Evolutionary conservation across 2,888 invertebrate species (phyloP).

Genomic region (Drosophila vallismaia): DNA sequence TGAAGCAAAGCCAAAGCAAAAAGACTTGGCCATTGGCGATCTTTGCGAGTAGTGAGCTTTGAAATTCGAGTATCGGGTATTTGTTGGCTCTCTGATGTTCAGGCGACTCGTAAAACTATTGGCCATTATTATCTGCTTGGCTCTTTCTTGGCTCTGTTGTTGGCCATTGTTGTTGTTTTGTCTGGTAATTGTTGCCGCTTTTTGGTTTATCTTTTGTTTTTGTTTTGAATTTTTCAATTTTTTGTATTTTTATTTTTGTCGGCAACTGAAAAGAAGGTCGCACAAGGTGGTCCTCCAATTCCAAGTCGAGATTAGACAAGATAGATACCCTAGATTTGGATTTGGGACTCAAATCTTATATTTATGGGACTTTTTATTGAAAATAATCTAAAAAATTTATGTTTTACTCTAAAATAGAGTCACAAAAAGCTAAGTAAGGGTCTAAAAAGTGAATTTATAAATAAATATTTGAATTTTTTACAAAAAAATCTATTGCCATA

Average conservation of each 20-base stretch:
- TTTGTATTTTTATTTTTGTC: conserved; percentile 52
- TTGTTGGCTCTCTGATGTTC: conserved; percentile 37
- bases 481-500: no score
- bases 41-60: conserved; percentile 47
- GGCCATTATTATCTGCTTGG: conserved; percentile 70
- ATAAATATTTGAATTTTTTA: no score
- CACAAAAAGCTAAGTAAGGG: no score
- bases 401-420: no score
- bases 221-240: conserved; percentile 18
- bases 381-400: no score
- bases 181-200: conserved; percentile 71
- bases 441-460: no score
- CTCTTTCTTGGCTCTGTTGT: conserved; percentile 15
- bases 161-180: conserved; percentile 51
- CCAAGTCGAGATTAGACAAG: conserved; percentile 46
- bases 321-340: conserved; percentile 20
- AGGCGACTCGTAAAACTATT: conserved; percentile 57
- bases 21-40: conserved; percentile 50
- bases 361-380: no score
- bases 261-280: conserved; percentile 80
- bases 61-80: conserved; percentile 67
- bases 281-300: conserved; percentile 80
- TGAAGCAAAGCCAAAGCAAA: conserved; percentile 11
- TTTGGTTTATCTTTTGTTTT: conserved; percentile 44
- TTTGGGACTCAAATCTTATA: no score